Evolutionary conservation across 1,140 invertebrate genomes (phyloP).

Genomic region (Cherax destructor): DNA sequence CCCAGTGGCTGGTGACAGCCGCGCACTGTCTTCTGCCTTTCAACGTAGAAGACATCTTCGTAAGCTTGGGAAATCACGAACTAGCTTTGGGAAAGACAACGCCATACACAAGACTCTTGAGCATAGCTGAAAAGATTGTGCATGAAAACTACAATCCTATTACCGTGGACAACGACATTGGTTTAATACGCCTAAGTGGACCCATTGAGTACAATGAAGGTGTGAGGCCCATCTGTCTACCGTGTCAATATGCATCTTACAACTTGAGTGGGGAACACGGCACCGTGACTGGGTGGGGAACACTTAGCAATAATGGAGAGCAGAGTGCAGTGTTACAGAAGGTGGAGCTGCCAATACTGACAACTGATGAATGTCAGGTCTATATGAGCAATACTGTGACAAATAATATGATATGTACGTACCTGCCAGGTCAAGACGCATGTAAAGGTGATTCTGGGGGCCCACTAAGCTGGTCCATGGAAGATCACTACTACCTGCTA

Average conservation of each 20-base stretch:
- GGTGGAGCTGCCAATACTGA: slow-evolving; percentile 80
- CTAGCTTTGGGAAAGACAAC: not conserved
- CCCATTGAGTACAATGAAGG: slow-evolving; percentile 77
- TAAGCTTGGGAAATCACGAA: slow-evolving; percentile 46
- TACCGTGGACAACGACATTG: slow-evolving; percentile 80
- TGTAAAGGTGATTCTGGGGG: slow-evolving; percentile 82
- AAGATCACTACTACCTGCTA: slow-evolving; percentile 59
- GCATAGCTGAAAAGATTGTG: slow-evolving; percentile 70
- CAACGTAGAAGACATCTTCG: slow-evolving; percentile 8
- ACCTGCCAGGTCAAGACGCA: slow-evolving; percentile 58
- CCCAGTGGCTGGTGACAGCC: slow-evolving; percentile 76
- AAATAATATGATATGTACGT: slow-evolving; percentile 71
- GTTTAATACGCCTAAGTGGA: slow-evolving; percentile 77
- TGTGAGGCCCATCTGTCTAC: slow-evolving; percentile 82
- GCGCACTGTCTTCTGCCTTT: slow-evolving; percentile 74
- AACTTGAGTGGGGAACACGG: slow-evolving; percentile 78
- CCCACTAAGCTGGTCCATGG: slow-evolving; percentile 75
- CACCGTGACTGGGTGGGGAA: slow-evolving; percentile 86
- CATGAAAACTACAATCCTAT: slow-evolving; percentile 75
- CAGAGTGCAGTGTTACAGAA: slow-evolving; percentile 79
- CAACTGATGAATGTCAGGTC: slow-evolving; percentile 72
- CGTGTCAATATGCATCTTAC: slow-evolving; percentile 77
- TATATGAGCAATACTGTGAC: slow-evolving; percentile 58
- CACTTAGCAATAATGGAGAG: slow-evolving; percentile 80
- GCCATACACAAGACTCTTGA: not conserved